Conservation (phyloP, 2,888 invertebrate species). For the Ormia ochracea region DNA sequence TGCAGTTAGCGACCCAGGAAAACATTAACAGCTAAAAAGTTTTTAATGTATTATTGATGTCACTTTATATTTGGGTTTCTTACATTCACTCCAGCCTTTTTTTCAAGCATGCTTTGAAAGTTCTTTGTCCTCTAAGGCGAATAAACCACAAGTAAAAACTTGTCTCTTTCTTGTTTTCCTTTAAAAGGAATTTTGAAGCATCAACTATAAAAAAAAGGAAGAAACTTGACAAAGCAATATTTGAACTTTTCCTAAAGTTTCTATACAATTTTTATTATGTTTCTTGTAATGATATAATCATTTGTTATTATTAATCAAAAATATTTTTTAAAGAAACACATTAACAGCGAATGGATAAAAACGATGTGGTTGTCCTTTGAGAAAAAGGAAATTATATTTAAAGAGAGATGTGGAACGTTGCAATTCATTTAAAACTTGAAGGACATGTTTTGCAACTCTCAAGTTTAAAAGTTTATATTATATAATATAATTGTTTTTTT, state of each 20-base stretch:
- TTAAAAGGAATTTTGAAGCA: neutral
- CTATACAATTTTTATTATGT: neutral
- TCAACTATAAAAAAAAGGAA: neutral
- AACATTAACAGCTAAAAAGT: conserved; percentile 56
- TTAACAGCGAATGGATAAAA: neutral
- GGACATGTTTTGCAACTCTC: no score
- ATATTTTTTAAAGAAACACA: neutral
- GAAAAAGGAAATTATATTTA: no score
- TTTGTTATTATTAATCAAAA: conserved; percentile 45
- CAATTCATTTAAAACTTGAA: no score
- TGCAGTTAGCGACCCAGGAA: neutral
- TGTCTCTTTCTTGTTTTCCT: neutral
- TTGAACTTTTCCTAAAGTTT: conserved; percentile 41
- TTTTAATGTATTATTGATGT: conserved; percentile 55
- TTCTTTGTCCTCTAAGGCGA: conserved; percentile 34
- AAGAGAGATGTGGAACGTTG: no score
- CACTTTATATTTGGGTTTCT: conserved; percentile 2
- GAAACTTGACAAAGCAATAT: conserved; percentile 5
- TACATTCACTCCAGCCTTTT: neutral
- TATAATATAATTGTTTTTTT: no score
- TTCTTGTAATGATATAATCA: neutral
- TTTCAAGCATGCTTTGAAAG: conserved; percentile 14
- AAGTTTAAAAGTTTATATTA: no score
- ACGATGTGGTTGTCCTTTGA: neutral
- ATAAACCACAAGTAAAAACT: conserved; percentile 24